Base-by-base conservation (phyloP, 2,888 invertebrate species). In the Noctua fimbriata region DNA sequence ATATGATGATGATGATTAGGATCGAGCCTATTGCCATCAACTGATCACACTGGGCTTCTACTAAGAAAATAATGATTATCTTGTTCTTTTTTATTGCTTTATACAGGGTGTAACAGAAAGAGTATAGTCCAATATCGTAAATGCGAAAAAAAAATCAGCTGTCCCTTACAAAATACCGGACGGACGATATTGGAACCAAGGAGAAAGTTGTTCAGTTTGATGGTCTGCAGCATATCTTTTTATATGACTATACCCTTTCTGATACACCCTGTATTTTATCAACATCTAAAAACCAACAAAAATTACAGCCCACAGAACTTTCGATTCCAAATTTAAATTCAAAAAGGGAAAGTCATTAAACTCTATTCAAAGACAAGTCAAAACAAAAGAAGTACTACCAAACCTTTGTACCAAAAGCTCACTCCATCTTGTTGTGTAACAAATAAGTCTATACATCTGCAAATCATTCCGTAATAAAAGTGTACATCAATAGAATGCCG, bases 391-490 rank as follows among this genome's bases (percentile, higher is more conserved):
- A 44, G 65, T 69, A 77, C 47, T 60, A 41, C 12, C 24, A 41
- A 44, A 21, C 32, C 49, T 73, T 74, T 87, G 41, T 84, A 69
- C 49, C n/a, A 69, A 44, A 69, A 63, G 79, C 24, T 84, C 58
- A 67, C 58, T 78, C 55, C 67, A 73, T 71, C 69, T 58, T 49
- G 76, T 84, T 76, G 76, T 81, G 88, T 87, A 87, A 88, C 89
- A 88, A 89, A 86, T 88, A 89, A 82, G 75, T 55, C 70, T 83
- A 66, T 67, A 90, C 91, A 92, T 92, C 92, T 92, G 92, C 93
- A 91, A 91, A 93, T 93, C 92, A 93, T 93, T 91, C 87, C 58
- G 87, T 84, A 87, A 90, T 90, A 90, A 91, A 90, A 91, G 86
- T 76, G 87, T 73, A 88, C 90, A 91, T 91, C 89, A 90, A 90